These are phyloP conservation scores for Ophthalmolycus amberensis DNA, from an alignment of 2,113 vertebrate genomes.

Conservation along the genomic window DNA sequence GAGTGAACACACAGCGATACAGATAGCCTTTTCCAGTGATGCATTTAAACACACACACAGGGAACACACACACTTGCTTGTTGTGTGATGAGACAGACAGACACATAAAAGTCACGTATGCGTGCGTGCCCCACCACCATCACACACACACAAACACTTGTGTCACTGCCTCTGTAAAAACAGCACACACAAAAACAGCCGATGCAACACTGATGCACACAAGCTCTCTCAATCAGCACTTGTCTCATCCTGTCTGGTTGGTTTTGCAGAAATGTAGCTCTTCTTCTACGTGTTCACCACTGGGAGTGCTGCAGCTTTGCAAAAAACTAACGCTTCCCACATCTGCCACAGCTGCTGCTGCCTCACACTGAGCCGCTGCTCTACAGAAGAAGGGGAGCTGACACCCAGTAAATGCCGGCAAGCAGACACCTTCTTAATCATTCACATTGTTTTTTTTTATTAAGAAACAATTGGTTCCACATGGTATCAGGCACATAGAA, in stretches of 20 bases:
- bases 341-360: constrained; percentile 64
- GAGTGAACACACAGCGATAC: constrained; percentile 19
- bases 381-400: constrained; percentile 59
- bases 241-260: constrained; percentile 44
- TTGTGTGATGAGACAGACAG: constrained; percentile 43
- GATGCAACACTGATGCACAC: constrained; percentile 20
- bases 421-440: constrained; percentile 74
- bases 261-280: constrained; percentile 37
- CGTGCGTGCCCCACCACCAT: not conserved
- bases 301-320: constrained; percentile 78
- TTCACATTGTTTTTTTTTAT: constrained; percentile 44
- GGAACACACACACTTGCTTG: not conserved
- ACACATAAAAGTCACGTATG: constrained; percentile 46
- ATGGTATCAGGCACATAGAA: constrained; percentile 50
- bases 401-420: constrained; percentile 60
- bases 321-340: constrained; percentile 43
- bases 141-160: constrained; percentile 25
- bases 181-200: constrained; percentile 48
- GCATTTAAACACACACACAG: constrained; percentile 29
- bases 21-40: constrained; percentile 26
- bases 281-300: constrained; percentile 53
- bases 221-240: constrained; percentile 45
- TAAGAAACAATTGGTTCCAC: constrained; percentile 70
- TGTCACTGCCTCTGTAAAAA: constrained; percentile 24
- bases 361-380: constrained; percentile 39